Evolutionary conservation across 1,140 invertebrate species (phyloP).

Genomic region (Atopsyche davidsoni): DNA sequence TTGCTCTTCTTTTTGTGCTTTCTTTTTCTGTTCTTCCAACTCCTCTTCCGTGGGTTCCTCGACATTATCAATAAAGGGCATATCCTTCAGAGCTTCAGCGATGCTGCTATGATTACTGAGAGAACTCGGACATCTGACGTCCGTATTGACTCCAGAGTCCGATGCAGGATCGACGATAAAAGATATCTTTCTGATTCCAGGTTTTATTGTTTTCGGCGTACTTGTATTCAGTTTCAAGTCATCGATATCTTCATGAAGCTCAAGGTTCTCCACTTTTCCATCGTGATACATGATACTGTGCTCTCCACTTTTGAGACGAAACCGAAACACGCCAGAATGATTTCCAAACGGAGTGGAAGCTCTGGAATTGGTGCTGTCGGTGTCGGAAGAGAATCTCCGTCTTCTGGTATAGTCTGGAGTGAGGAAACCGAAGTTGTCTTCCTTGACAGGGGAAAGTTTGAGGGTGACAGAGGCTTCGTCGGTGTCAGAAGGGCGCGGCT

Average conservation of each 20-base stretch:
- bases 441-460: conserved; percentile 9
- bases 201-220: conserved; percentile 13
- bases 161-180: conserved; percentile 13
- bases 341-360: conserved; percentile 18
- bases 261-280: not conserved
- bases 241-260: not conserved
- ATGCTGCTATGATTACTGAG: conserved; percentile 25
- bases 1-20: conserved; percentile 9
- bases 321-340: conserved; percentile 10
- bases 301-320: conserved; percentile 5
- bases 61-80: conserved; percentile 26
- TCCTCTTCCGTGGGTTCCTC: conserved; percentile 7
- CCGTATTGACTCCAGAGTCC: not conserved
- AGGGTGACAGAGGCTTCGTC: conserved; percentile 19
- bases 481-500: conserved; percentile 7
- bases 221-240: conserved; percentile 10
- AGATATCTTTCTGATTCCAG: conserved; percentile 18
- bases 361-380: conserved; percentile 21
- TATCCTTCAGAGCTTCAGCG: conserved; percentile 26
- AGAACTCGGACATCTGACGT: conserved; percentile 1
- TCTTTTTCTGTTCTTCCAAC: too few species aligned
- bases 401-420: conserved; percentile 14
- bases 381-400: conserved; percentile 21
- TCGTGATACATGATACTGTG: not conserved
- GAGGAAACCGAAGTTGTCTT: conserved; percentile 12